A percentile compares a stretch with the other conserved stretches of the same genome.
Evolutionary conservation across 2,113 vertebrate genomes (phyloP).

Genomic region (Sciurus niger): DNA sequence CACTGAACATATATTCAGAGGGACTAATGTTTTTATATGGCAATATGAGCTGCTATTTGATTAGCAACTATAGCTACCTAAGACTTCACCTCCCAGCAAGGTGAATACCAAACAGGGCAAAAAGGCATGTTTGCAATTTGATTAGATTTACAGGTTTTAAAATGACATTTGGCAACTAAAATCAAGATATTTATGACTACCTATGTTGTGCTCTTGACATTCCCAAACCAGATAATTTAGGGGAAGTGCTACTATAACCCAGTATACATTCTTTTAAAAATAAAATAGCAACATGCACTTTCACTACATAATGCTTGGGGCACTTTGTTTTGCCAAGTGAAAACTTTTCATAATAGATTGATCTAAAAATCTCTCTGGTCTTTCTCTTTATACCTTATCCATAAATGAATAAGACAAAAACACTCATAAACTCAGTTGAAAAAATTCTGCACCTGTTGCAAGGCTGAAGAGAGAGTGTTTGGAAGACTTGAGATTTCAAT

Average conservation of each 20-base stretch:
- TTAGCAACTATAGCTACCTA: not conserved
- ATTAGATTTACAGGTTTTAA: conserved; percentile 1
- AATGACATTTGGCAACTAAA: not conserved
- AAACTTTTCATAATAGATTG: conserved; percentile 22
- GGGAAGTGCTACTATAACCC: not conserved
- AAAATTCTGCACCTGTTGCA: not conserved
- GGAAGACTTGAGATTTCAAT: conserved; percentile 40
- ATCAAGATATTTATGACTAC: conserved; percentile 14
- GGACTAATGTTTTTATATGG: not conserved
- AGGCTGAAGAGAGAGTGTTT: not conserved
- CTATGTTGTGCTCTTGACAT: not conserved
- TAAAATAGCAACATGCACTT: not conserved
- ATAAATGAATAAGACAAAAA: conserved; percentile 35
- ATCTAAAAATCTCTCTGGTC: conserved; percentile 31
- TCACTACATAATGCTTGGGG: not conserved
- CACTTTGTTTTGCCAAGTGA: conserved; percentile 32
- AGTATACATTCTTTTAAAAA: not conserved
- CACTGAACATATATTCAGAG: conserved; percentile 16
- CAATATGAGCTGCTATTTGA: not conserved
- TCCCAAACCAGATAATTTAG: not conserved
- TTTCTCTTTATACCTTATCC: conserved; percentile 57
- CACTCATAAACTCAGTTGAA: not conserved
- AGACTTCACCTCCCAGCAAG: not conserved
- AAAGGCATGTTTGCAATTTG: conserved; percentile 3
- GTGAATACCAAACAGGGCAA: conserved; percentile 26